Evolutionary conservation across 2,113 vertebrate genomes (phyloP).

Genomic region (Sakesphorus luctuosus): DNA sequence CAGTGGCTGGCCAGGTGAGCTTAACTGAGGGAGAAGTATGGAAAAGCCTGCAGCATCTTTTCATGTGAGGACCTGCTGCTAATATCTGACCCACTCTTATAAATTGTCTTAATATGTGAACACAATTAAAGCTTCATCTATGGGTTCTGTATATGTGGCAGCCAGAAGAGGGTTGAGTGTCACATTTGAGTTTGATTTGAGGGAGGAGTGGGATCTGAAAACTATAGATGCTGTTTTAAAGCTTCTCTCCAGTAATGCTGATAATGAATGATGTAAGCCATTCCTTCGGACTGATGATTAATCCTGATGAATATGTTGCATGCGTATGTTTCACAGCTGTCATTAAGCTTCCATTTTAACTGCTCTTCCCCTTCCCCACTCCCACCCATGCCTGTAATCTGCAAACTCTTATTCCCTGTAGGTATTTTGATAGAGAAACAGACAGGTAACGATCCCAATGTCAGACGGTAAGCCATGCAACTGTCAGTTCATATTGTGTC

Average conservation of each 20-base stretch:
- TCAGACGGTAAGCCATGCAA: conserved; percentile 59
- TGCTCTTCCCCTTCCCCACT: conserved; percentile 13
- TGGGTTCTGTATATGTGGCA: not conserved
- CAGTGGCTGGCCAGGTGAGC: not conserved
- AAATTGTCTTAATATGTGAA: not conserved
- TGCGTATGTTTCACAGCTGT: conserved; percentile 48
- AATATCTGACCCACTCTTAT: not conserved
- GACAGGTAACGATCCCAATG: conserved; percentile 62
- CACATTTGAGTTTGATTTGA: not conserved
- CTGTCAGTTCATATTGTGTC: conserved; percentile 66
- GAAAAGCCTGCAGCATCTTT: not conserved
- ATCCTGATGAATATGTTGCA: conserved; percentile 56
- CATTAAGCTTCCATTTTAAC: conserved; percentile 54
- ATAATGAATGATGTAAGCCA: conserved; percentile 43
- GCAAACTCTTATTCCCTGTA: conserved; percentile 58
- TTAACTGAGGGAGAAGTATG: not conserved
- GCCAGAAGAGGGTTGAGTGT: not conserved
- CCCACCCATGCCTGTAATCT: conserved; percentile 54
- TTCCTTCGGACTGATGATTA: conserved; percentile 58
- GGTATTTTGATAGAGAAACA: conserved; percentile 63
- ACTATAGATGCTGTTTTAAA: not conserved
- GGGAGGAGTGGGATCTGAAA: conserved; percentile 14
- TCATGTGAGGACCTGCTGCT: not conserved
- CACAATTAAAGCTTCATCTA: not conserved
- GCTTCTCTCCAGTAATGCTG: not conserved